Evolutionary conservation across 2,888 invertebrate species (phyloP), one percentile per base, ranked within the genome.

Genomic region (Folsomia manolachei): DNA sequence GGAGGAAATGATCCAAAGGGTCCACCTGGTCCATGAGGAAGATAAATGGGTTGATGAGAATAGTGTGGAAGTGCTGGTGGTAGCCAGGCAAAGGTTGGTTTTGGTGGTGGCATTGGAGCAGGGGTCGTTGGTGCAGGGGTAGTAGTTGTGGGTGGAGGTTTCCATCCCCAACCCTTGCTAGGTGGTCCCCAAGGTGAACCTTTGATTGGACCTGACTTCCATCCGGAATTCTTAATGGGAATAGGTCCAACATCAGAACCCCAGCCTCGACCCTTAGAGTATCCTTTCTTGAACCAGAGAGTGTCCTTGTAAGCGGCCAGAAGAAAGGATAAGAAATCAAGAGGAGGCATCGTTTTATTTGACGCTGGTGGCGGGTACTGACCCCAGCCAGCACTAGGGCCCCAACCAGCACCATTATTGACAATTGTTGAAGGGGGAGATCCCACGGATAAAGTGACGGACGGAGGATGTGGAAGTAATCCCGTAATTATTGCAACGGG

Each of bases 301-400:
- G 27, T 61, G 64, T 73, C 63, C 63, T 71, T 73, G 11, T 73
- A 39, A 0, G 71, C 53, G 7, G 71, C 62, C 51, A 77, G 53
- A 9, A 75, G 39, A 63, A 77, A 63, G 7, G 74, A 72, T 18
- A 75, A 64, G 66, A 77, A 74, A 21, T 77, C 77, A 23, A 70
- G 1, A 11, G 71, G 71, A 1, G 69, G 62, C 51, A 71, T 71
- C 11, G 73, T 52, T 61, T 53, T 51, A 2, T 52, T 39, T 39
- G 39, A 39, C 7, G 71, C 24, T 0, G 56, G 19, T 18, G 68
- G 26, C n/a, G 64, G 11, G 1, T 62, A 14, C 4, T 14, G 7
- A 14, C 7, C 4, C 14, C 14, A 14, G 39, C 39, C 14, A 9
- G 39, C 7, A 39, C 39, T 39, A 14, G 39, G 39, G 7, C 11